Conservation (phyloP, 2,113 vertebrate species). For the Muntiacus reevesi region DNA sequence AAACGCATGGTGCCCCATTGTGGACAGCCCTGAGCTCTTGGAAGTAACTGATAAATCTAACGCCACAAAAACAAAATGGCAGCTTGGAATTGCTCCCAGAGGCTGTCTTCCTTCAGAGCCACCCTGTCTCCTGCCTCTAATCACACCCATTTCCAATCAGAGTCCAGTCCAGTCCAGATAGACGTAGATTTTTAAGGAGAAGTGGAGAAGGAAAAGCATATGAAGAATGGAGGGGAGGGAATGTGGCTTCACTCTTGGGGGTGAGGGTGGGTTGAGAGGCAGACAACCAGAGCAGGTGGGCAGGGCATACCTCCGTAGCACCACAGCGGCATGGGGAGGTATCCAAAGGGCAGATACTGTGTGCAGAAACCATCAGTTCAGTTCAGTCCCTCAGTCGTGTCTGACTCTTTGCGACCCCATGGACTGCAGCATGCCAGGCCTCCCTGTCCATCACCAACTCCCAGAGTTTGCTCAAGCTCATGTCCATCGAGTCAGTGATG, state of each 20-base stretch:
- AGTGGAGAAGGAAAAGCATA: neutral
- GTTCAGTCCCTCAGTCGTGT: neutral
- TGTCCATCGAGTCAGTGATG: neutral
- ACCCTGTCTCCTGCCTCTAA: neutral
- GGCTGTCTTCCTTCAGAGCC: neutral
- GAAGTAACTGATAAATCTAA: neutral
- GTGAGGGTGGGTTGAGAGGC: neutral
- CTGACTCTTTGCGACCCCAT: neutral
- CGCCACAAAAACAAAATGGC: neutral
- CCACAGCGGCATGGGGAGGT: neutral
- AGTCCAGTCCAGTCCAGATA: neutral
- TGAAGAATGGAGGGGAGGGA: neutral
- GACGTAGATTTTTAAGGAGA: neutral
- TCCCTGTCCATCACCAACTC: neutral
- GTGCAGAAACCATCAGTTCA: neutral
- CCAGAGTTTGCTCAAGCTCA: neutral
- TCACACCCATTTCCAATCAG: neutral
- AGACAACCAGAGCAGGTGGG: rapidly evolving
- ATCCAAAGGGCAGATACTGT: neutral
- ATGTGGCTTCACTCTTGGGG: neutral
- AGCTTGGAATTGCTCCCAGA: neutral
- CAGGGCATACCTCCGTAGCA: rapidly evolving
- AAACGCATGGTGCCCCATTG: neutral
- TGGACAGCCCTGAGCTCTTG: neutral
- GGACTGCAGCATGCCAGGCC: neutral